These are phyloP conservation scores for Pocillopora damicornis DNA, from an alignment of 64 coral and sea anemone species.

Conservation along the genomic window DNA sequence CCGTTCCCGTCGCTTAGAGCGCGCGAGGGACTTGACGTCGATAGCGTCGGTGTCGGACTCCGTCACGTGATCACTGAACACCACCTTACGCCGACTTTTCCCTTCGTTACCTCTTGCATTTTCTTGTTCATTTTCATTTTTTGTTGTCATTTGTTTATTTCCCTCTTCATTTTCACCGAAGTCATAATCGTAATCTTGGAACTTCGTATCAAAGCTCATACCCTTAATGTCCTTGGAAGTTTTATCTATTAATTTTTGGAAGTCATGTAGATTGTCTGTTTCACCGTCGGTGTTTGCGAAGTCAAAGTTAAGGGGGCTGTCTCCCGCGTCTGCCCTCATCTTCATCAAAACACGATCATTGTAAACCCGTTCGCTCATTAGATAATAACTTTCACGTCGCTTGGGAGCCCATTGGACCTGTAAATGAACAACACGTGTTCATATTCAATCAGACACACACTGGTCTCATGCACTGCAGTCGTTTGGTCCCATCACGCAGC, in stretches of 20 bases:
- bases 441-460: no score
- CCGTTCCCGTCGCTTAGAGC: neutral
- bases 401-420: slow-evolving; percentile 85
- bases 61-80: slow-evolving; percentile 45
- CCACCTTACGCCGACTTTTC: neutral
- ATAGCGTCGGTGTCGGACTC: slow-evolving; percentile 22
- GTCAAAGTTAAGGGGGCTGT: slow-evolving; percentile 80
- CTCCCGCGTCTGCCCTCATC: slow-evolving; percentile 66
- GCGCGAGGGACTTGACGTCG: slow-evolving; percentile 24
- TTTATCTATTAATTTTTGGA: slow-evolving; percentile 72
- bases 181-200: slow-evolving; percentile 58
- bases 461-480: no score
- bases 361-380: slow-evolving; percentile 89
- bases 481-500: no score
- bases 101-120: neutral
- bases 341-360: slow-evolving; percentile 76
- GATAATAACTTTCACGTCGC: slow-evolving; percentile 85
- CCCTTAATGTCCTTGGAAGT: slow-evolving; percentile 76
- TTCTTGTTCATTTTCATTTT: slow-evolving; percentile 1
- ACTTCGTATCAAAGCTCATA: slow-evolving; percentile 60
- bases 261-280: slow-evolving; percentile 65
- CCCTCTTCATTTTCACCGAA: slow-evolving; percentile 36
- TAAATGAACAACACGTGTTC: no score
- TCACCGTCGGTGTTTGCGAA: slow-evolving; percentile 73
- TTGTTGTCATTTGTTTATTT: neutral